Evolutionary conservation across 1,140 invertebrate species (phyloP), one percentile per base, ranked within the genome.

Genomic region (Solenopsis fugax): DNA sequence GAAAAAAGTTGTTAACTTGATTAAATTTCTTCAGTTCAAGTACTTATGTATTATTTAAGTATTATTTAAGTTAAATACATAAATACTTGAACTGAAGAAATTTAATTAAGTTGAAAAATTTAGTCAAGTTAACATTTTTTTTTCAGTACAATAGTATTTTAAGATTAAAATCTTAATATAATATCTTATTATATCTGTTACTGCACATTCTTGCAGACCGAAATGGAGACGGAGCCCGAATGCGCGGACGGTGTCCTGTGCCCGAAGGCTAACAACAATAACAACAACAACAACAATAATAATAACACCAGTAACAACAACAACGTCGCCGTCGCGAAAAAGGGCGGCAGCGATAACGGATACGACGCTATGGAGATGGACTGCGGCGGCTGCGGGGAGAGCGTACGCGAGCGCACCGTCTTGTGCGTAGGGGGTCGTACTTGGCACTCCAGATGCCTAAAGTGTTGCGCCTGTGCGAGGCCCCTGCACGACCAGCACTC

Each of bases 381-480:
- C 54, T 95, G 95, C 78, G 95, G 95, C 78, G 95, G 94, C 75
- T 95, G 95, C 84, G 95, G 95, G 16, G 92, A 95, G 91, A 92
- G 93, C 60, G 93, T 95, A 10, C 92, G 92, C 54, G 95, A 95
- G 71, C 94, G 95, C 37, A 95, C 92, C 64, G 93, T 95, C 45
- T 87, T 95, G 45, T 95, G 94, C 80, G 95, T 95, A 45, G 95
- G 95, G 64, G 94, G 94, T 75, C 93, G 94, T 81, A 95, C 92
- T 50, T 95, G 95, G 95, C 95, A 95, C 78, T 95, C 95, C 24
- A 94, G 93, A 85, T 95, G 95, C 88, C 89, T 95, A 18, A 95
- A 93, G 91, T 95, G 95, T 85, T 95, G 93, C 85, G 93, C 93
- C 41, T 95, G 95, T 87, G 92, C 93, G 4, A 91, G 93, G 65